These are phyloP conservation scores for Gorilla gorilla DNA, from an alignment of 2,113 vertebrate genomes.

Conservation along the genomic window DNA sequence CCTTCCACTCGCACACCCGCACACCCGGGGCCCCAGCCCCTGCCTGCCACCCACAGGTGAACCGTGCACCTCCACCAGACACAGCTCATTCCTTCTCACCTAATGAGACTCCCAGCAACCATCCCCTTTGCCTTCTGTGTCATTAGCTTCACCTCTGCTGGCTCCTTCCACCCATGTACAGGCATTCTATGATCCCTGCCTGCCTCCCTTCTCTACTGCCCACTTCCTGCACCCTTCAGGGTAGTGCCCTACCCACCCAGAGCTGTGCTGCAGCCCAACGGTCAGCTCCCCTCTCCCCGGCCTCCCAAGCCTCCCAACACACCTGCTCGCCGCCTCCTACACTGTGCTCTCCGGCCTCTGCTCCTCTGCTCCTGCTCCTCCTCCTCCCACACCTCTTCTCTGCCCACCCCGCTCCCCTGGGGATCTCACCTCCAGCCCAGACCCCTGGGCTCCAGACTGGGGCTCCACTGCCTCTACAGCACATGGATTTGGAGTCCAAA, in stretches of 20 bases:
- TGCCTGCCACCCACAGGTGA: no score
- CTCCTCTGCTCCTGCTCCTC: not conserved
- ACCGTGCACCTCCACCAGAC: not conserved
- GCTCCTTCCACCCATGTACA: not conserved
- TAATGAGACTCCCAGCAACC: not conserved
- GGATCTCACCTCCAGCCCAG: not conserved
- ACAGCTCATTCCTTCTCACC: not conserved
- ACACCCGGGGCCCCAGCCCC: not conserved
- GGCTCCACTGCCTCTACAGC: not conserved
- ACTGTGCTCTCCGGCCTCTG: not conserved
- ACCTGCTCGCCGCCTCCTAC: no score
- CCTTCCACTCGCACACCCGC: accelerated
- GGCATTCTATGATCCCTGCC: not conserved
- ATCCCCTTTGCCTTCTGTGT: not conserved
- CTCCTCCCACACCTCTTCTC: not conserved
- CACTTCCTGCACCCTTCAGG: not conserved
- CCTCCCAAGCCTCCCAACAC: no score
- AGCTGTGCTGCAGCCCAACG: no score
- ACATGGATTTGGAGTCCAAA: not conserved
- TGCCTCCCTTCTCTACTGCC: no score
- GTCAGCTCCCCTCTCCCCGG: no score
- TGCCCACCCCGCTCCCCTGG: accelerated
- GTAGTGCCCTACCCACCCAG: no score
- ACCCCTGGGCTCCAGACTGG: no score
- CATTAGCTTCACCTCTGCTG: no score